Evolutionary conservation across 2,113 vertebrate genomes (phyloP).

Genomic region (Pelecanus crispus): DNA sequence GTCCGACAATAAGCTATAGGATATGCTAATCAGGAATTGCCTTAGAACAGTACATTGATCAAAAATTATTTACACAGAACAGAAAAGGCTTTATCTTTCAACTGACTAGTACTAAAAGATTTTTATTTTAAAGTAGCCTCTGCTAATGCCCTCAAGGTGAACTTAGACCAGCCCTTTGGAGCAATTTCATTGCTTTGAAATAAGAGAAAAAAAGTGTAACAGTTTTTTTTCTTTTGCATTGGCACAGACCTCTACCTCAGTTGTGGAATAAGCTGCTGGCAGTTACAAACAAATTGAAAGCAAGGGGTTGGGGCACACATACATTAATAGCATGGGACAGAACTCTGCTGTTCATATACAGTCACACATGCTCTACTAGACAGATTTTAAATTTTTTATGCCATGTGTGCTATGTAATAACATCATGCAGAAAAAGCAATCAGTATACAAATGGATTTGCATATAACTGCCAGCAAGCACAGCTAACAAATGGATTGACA

Average conservation of each 20-base stretch:
- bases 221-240: not conserved
- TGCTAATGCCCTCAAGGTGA: not conserved
- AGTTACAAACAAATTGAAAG: not conserved
- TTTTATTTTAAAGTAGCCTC: conserved; percentile 11
- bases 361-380: not conserved
- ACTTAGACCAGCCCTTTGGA: not conserved
- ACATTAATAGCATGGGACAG: not conserved
- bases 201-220: not conserved
- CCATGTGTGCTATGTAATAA: not conserved
- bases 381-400: not conserved
- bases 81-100: conserved; percentile 73
- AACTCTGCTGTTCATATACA: not conserved
- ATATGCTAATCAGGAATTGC: conserved; percentile 34
- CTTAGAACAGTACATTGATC: conserved; percentile 52
- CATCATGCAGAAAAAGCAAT: not conserved
- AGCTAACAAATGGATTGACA: not conserved
- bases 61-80: conserved; percentile 74
- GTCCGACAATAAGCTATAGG: conserved; percentile 30
- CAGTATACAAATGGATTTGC: not conserved
- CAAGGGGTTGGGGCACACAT: not conserved
- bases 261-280: not conserved
- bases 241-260: not conserved
- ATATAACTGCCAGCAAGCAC: not conserved
- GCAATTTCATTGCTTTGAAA: not conserved
- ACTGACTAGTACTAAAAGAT: conserved; percentile 31